Evolutionary conservation across 37 sponge, comb jelly and placozoan species (phyloP), one percentile per base, ranked within the genome.

Genomic region (Tethya wilhelma): DNA sequence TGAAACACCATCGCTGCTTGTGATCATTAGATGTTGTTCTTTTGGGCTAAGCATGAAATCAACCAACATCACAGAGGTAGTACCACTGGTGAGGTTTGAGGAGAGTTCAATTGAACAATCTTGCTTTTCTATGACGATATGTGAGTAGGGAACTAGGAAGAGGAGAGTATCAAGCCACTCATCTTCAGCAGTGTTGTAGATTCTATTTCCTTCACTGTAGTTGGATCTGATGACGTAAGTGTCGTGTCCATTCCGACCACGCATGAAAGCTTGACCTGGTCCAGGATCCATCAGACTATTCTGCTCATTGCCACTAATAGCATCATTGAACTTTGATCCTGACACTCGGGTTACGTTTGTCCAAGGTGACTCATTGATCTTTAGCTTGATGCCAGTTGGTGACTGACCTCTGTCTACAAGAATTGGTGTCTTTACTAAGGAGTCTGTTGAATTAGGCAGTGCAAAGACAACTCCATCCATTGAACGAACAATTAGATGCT

Each of bases 121-220:
- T 23, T 41, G n/a, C 29, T 40, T 39, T 33, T 33, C 44, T n/a
- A 70, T 23, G 31, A 22, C 9, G 23, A 79, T 79, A 9, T 44
- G 33, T 22, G 11, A 26, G 49, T 44, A 79, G 34, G 42, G 39
- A 53, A 36, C 79, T 42, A 4, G 7, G 67, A 79, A 79, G 4
- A 32, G 46, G 4, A 79, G 8, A 4, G 55, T 41, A 29, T 79
- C 79, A 26, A 37, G 22, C 17, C 12, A 38, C 4, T 42, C 28
- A 38, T 79, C 79, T 19, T 6, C 53, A 22, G 79, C 79, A 66
- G 4, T 4, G 34, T 79, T 79, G 37, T 79, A 6, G 23, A 79
- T 79, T 34, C 9, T 40, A 29, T 23, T 34, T 4, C 42, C 31
- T 33, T 38, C 19, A 12, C 68, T 68, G 25, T 79, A 79, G 25